These are phyloP conservation scores for Melieria picta DNA, from an alignment of 2,888 invertebrate species.

Conservation along the genomic window DNA sequence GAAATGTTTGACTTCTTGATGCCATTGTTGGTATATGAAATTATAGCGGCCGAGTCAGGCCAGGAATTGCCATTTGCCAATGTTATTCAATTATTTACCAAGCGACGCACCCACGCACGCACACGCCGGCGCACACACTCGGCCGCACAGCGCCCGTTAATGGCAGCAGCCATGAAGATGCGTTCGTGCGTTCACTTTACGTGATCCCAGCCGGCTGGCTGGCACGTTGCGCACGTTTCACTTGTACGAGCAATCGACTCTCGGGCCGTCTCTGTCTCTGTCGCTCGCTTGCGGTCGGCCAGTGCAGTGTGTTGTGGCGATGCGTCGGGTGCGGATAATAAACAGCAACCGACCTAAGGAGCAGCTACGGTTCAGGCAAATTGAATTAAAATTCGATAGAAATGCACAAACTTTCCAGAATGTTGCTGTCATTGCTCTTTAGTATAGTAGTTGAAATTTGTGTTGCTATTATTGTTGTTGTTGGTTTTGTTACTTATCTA, in stretches of 20 bases:
- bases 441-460: no score
- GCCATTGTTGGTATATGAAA: conserved; percentile 26
- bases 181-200: conserved; percentile 33
- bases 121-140: background rate
- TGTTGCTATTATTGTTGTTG: no score
- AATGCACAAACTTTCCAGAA: conserved; percentile 14
- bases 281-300: conserved; percentile 14
- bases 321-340: conserved; percentile 7
- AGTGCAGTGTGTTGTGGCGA: background rate
- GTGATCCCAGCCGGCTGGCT: conserved; percentile 19
- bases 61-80: conserved; percentile 20
- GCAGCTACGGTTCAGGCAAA: conserved; percentile 16
- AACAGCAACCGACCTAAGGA: conserved; percentile 12
- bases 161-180: conserved; percentile 23
- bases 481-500: no score
- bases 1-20: conserved; percentile 20
- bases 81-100: conserved; percentile 27
- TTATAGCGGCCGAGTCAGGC: background rate
- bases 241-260: conserved; percentile 24
- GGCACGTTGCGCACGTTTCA: conserved; percentile 14
- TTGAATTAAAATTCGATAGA: conserved; percentile 29
- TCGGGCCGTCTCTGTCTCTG: background rate
- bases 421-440: no score
- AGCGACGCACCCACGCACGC: conserved; percentile 11
- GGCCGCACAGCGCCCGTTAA: conserved; percentile 28